phyloP scores from a whole-genome alignment of 1,140 invertebrate genomes.

The Hydropsyche tenuis region DNA sequence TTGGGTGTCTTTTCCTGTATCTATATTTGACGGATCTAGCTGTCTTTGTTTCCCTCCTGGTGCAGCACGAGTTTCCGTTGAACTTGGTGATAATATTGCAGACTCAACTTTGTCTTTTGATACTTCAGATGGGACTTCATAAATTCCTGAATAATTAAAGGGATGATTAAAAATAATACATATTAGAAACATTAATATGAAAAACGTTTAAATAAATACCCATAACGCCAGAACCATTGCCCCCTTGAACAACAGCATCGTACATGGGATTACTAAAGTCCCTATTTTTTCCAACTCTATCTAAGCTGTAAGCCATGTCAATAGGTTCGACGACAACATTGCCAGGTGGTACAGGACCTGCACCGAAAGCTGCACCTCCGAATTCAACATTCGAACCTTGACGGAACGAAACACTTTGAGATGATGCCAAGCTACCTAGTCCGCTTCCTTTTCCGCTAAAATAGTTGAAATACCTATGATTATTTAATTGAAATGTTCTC shows the following conservation, averaged over 20 bases:
- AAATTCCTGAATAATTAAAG: constrained; percentile 64
- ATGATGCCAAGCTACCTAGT: constrained; percentile 77
- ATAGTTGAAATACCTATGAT: constrained; percentile 45
- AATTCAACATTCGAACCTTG: constrained; percentile 95
- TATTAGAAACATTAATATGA: neutral
- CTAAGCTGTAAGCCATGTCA: constrained; percentile 79
- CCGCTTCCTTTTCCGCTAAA: constrained; percentile 77
- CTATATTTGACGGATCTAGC: constrained; percentile 79
- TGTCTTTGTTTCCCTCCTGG: constrained; percentile 58
- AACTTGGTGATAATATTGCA: constrained; percentile 80
- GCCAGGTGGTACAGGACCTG: constrained; percentile 50
- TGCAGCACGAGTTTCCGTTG: constrained; percentile 59
- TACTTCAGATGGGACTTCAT: constrained; percentile 80
- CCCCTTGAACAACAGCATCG: constrained; percentile 71
- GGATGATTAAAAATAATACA: constrained; percentile 12
- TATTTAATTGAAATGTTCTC: no score
- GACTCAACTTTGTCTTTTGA: constrained; percentile 70
- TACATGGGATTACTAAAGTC: constrained; percentile 98
- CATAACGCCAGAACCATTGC: constrained; percentile 50
- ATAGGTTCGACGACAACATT: constrained; percentile 60
- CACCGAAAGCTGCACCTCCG: constrained; percentile 58
- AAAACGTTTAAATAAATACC: constrained; percentile 31
- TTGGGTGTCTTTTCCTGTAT: constrained; percentile 92
- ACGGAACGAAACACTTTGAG: constrained; percentile 93
- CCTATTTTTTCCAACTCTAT: constrained; percentile 76